These are phyloP conservation scores for Nannoperca australis DNA, from an alignment of 2,797 vertebrate species.

Conservation along the genomic window DNA sequence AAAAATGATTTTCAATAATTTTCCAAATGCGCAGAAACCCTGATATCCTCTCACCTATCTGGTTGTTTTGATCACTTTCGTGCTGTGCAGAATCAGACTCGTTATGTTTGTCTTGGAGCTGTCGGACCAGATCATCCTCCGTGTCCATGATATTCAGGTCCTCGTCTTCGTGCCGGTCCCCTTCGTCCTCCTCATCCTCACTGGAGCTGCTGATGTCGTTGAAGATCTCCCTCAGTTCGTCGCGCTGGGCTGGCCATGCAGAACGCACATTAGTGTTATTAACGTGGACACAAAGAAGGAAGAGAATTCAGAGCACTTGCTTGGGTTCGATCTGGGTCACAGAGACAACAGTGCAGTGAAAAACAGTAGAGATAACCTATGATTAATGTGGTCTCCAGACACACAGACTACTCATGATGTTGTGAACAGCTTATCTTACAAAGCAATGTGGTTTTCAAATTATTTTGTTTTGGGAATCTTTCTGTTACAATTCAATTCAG, in stretches of 20 bases:
- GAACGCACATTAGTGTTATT: slow-evolving; percentile 36
- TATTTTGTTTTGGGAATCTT: not conserved
- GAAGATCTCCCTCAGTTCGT: slow-evolving; percentile 96
- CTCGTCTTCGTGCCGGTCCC: slow-evolving; percentile 93
- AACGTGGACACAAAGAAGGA: slow-evolving; percentile 41
- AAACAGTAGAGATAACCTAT: not conserved
- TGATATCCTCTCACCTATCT: slow-evolving; percentile 86
- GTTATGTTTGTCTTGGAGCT: slow-evolving; percentile 92
- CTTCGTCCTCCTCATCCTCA: slow-evolving; percentile 95
- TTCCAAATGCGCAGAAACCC: not conserved
- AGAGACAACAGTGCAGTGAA: not conserved
- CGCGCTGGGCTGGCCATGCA: slow-evolving; percentile 85
- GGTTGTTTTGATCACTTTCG: slow-evolving; percentile 91
- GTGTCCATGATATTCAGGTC: slow-evolving; percentile 97
- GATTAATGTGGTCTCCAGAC: slow-evolving; percentile 9
- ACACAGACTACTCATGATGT: not conserved
- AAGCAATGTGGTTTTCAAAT: not conserved
- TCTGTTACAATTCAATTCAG: not conserved
- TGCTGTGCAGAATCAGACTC: slow-evolving; percentile 90
- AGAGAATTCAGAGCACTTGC: slow-evolving; percentile 7
- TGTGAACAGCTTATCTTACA: not conserved
- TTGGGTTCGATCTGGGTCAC: slow-evolving; percentile 17
- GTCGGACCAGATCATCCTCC: slow-evolving; percentile 94
- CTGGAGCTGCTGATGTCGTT: slow-evolving; percentile 99
- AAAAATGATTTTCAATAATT: too few relatives aligned